Conservation (phyloP, 2,888 invertebrate species). For the Tipula unca region DNA sequence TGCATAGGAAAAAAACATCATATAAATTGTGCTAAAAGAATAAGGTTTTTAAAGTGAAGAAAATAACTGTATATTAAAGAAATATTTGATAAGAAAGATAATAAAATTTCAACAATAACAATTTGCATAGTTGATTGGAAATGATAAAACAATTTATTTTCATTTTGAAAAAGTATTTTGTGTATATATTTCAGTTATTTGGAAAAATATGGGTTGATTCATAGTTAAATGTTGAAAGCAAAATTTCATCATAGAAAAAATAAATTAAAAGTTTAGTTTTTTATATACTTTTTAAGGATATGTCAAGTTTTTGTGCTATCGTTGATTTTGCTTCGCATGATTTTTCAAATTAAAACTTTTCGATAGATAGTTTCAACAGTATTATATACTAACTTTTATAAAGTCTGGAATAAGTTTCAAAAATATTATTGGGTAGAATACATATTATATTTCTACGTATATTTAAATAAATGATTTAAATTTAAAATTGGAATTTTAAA, state of each 20-base stretch:
- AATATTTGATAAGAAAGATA: neutral
- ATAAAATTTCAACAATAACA: neutral
- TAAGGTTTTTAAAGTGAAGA: neutral
- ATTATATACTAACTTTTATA: no score
- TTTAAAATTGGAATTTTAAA: no score
- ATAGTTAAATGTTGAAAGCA: neutral
- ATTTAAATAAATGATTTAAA: neutral
- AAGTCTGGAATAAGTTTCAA: neutral
- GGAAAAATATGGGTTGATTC: neutral
- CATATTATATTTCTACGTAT: no score
- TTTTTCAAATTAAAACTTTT: neutral
- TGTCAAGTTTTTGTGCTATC: neutral
- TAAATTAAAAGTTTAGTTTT: neutral
- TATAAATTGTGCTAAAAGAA: neutral
- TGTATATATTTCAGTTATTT: neutral
- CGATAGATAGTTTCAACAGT: neutral
- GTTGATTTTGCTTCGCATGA: neutral
- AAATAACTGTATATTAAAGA: neutral
- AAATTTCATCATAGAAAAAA: neutral
- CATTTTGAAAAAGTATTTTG: neutral
- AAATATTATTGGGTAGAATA: neutral
- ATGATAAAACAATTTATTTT: slow-evolving; percentile 14
- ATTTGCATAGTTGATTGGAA: slow-evolving; percentile 14
- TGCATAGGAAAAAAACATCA: neutral
- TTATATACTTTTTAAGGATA: neutral